phyloP scores from a whole-genome alignment of 1,140 invertebrate species.

The Calliopsis andreniformis region DNA sequence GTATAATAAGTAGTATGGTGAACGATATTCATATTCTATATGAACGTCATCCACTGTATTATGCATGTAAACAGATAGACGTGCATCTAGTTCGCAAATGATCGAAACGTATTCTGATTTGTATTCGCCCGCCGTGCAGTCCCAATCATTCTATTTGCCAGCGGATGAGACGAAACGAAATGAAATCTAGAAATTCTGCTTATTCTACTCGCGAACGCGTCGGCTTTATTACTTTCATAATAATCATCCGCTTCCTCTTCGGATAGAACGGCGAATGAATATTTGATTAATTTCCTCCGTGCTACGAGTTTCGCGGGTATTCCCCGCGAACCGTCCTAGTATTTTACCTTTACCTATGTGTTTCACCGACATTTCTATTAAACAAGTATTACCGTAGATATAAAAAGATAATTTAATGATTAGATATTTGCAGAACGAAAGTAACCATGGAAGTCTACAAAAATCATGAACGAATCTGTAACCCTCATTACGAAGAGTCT shows the following conservation, averaged over 20 bases:
- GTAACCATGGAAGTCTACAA: too few species aligned
- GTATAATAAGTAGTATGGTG: too few species aligned
- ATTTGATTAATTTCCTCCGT: constrained; percentile 25
- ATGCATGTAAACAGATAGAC: constrained; percentile 27
- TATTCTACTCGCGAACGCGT: constrained; percentile 57
- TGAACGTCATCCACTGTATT: background rate
- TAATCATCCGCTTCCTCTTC: constrained; percentile 36
- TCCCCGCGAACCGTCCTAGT: background rate
- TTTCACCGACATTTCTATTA: too few species aligned
- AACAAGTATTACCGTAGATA: too few species aligned
- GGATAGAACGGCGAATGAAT: constrained; percentile 32
- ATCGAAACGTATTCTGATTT: constrained; percentile 59
- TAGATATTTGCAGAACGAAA: too few species aligned
- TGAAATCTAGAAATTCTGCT: constrained; percentile 63
- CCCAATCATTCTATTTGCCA: constrained; percentile 61
- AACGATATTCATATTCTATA: constrained; percentile 4
- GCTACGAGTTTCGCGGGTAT: background rate
- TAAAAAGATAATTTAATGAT: too few species aligned
- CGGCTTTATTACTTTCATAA: constrained; percentile 61
- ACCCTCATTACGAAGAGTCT: too few species aligned
- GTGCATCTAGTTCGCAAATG: constrained; percentile 38
- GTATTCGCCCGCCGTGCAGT: constrained; percentile 42
- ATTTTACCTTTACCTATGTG: background rate
- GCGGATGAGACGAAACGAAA: constrained; percentile 62
- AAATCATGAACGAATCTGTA: too few species aligned